Percentiles rank a stretch among this genome's conserved stretches.
Evolutionary conservation across 1,140 invertebrate species (phyloP).

Genomic region (Drosophila mojavensis): DNA sequence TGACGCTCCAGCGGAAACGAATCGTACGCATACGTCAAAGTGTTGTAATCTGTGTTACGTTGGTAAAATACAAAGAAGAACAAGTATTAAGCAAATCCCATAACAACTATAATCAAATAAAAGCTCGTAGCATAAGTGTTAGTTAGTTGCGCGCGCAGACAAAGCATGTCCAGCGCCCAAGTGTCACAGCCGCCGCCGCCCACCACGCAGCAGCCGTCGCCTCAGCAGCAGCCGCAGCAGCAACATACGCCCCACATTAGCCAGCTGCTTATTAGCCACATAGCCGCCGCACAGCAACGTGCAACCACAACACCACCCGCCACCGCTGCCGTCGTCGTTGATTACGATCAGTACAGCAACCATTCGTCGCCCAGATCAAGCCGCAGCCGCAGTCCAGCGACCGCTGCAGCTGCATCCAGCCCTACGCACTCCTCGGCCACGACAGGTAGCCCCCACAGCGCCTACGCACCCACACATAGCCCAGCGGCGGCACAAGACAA

Average conservation of each 20-base stretch:
- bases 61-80: not conserved
- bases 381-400: slow-evolving; percentile 52
- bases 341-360: slow-evolving; percentile 74
- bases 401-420: slow-evolving; percentile 36
- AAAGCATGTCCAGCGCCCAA: slow-evolving; percentile 83
- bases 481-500: slow-evolving; percentile 37
- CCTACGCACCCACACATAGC: slow-evolving; percentile 53
- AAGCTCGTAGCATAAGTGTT: slow-evolving; percentile 13
- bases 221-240: slow-evolving; percentile 52
- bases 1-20: slow-evolving; percentile 1
- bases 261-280: slow-evolving; percentile 75
- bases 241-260: slow-evolving; percentile 69
- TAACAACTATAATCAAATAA: slow-evolving; percentile 1
- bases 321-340: slow-evolving; percentile 29
- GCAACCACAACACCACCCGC: slow-evolving; percentile 50
- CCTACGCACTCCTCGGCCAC: slow-evolving; percentile 69
- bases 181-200: slow-evolving; percentile 77
- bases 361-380: slow-evolving; percentile 71
- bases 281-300: slow-evolving; percentile 60
- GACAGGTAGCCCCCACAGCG: slow-evolving; percentile 67
- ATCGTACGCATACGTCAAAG: slow-evolving; percentile 18
- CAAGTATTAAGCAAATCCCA: not conserved
- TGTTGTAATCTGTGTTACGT: slow-evolving; percentile 19
- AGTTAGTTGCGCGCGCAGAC: slow-evolving; percentile 20
- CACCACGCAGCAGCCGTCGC: slow-evolving; percentile 55